These are phyloP conservation scores for Erpetoichthys calabaricus DNA, from an alignment of 2,797 vertebrate genomes.

Conservation along the genomic window DNA sequence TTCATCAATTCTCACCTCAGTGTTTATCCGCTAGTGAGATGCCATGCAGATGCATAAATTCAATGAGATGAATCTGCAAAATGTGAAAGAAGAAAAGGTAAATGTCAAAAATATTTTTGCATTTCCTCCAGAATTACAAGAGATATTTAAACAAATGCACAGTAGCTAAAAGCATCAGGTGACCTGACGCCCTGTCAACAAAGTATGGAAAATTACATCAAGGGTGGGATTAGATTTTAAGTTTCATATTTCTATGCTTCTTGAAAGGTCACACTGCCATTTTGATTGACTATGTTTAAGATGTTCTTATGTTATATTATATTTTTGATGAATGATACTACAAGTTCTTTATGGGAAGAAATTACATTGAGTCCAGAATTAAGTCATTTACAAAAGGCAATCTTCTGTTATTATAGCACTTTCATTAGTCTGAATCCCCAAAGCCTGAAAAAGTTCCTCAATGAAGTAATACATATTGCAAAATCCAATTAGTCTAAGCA, in stretches of 20 bases:
- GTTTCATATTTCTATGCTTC: slow-evolving; percentile 7
- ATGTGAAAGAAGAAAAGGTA: no score
- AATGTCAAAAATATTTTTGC: no score
- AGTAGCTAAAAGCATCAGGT: no score
- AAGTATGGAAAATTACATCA: no score
- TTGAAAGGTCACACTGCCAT: not conserved
- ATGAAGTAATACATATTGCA: slow-evolving; percentile 25
- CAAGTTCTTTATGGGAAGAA: slow-evolving; percentile 18
- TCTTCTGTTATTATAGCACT: slow-evolving; percentile 17
- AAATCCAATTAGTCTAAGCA: slow-evolving; percentile 33
- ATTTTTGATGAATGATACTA: slow-evolving; percentile 16
- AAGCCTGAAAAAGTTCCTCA: slow-evolving; percentile 23
- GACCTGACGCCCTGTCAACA: no score
- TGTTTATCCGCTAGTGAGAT: no score
- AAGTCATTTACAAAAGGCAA: slow-evolving; percentile 24
- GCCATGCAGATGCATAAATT: no score
- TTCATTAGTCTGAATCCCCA: slow-evolving; percentile 29
- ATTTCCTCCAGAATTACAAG: no score
- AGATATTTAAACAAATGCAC: no score
- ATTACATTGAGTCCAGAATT: slow-evolving; percentile 19
- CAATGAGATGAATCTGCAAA: no score
- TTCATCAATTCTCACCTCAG: no score
- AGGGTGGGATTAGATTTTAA: slow-evolving; percentile 3
- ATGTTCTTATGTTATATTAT: slow-evolving; percentile 11
- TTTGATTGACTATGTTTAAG: slow-evolving; percentile 1